A percentile compares a stretch with the other conserved stretches of the same genome.
phyloP scores from a whole-genome alignment of 2,797 vertebrate genomes.

The Dermochelys coriacea region DNA sequence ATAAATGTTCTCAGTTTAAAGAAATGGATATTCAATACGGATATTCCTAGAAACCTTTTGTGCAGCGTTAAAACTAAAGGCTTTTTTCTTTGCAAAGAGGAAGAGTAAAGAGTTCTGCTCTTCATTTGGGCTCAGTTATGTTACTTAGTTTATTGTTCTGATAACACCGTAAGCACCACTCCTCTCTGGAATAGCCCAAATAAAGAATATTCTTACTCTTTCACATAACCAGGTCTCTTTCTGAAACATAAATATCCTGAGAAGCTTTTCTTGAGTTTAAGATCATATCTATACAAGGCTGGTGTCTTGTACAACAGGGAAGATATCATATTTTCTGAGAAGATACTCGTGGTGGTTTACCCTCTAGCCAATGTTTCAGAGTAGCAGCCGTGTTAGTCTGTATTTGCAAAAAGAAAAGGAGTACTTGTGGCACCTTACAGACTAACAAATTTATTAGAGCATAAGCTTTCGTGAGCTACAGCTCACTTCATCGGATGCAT shows the following conservation, averaged over 20 bases:
- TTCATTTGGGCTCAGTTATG: neutral
- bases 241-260: neutral
- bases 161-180: neutral
- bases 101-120: neutral
- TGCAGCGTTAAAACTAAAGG: neutral
- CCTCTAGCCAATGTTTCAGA: neutral
- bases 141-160: neutral
- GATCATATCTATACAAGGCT: neutral
- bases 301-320: neutral
- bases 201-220: neutral
- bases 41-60: neutral
- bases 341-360: neutral
- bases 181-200: neutral
- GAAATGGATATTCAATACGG: neutral
- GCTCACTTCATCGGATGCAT: too few relatives aligned
- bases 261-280: neutral
- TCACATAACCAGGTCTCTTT: neutral
- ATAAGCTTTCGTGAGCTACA: too few relatives aligned
- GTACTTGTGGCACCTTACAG: too few relatives aligned
- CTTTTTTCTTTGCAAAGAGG: neutral
- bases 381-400: too few relatives aligned
- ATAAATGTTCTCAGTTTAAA: neutral
- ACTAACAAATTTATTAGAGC: too few relatives aligned
- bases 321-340: neutral
- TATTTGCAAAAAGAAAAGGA: too few relatives aligned